Percentiles rank a stretch among this genome's conserved stretches.
These are phyloP conservation scores for Microctonus brassicae DNA, from an alignment of 2,888 invertebrate genomes.

Conservation along the genomic window DNA sequence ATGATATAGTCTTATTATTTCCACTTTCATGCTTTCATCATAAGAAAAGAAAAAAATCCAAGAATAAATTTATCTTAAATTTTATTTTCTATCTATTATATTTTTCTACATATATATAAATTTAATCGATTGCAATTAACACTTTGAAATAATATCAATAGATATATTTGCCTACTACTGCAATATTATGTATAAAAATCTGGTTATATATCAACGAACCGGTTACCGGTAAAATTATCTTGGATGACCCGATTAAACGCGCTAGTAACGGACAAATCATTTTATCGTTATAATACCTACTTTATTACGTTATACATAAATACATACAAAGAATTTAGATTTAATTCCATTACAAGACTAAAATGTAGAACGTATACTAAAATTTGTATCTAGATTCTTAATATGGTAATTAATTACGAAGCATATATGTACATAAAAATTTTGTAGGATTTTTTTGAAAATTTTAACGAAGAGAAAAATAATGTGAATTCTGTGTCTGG, in stretches of 20 bases:
- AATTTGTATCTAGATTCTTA: too few relatives aligned
- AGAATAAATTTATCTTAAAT: neutral
- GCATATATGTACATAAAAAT: too few relatives aligned
- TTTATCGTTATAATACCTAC: constrained; percentile 44
- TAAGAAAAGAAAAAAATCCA: neutral
- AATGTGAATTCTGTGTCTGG: too few relatives aligned
- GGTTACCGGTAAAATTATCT: constrained; percentile 43
- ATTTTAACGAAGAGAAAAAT: too few relatives aligned
- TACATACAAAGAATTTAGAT: constrained; percentile 12
- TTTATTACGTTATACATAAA: neutral
- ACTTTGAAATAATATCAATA: neutral
- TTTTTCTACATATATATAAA: neutral
- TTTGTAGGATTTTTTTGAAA: too few relatives aligned
- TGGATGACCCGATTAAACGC: constrained; percentile 44
- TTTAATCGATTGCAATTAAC: neutral
- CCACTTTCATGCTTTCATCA: constrained; percentile 24
- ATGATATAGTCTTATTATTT: constrained; percentile 13
- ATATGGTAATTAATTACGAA: too few relatives aligned
- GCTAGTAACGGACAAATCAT: constrained; percentile 48
- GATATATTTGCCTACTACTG: neutral
- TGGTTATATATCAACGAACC: constrained; percentile 45
- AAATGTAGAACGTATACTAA: too few relatives aligned
- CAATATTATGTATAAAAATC: constrained; percentile 36
- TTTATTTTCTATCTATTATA: neutral
- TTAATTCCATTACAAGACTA: too few relatives aligned